A percentile compares a stretch with the other conserved stretches of the same genome.
Evolutionary conservation across 1,140 invertebrate species (phyloP).

Genomic region (Meteorus sp.): DNA sequence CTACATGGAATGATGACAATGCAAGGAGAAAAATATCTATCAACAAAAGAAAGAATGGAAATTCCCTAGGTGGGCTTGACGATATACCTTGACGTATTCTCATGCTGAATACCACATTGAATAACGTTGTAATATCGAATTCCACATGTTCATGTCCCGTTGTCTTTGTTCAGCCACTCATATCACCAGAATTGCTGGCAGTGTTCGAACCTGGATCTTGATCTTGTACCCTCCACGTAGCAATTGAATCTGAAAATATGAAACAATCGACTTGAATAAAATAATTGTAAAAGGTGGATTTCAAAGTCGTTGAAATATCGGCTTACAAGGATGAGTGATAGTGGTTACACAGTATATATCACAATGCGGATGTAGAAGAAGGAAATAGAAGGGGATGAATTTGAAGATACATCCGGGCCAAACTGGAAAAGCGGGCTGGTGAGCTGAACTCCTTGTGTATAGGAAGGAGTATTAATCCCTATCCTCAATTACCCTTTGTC

Average conservation of each 20-base stretch:
- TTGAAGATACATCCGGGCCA: conserved; percentile 4
- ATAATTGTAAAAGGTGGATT: too few species aligned
- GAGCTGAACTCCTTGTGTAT: conserved; percentile 10
- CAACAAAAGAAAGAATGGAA: not conserved
- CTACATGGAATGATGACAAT: too few species aligned
- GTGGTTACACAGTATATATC: too few species aligned
- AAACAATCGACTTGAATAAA: too few species aligned
- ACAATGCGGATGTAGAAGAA: too few species aligned
- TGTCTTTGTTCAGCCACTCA: not conserved
- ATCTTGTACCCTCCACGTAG: too few species aligned
- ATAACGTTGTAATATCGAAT: conserved; percentile 24
- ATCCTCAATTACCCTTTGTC: conserved; percentile 62
- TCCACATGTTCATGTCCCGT: too few species aligned
- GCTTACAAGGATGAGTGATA: too few species aligned
- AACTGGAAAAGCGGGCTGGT: not conserved
- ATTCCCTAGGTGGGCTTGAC: not conserved
- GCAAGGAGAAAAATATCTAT: not conserved
- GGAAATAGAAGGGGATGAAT: conserved; percentile 3
- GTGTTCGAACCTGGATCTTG: too few species aligned
- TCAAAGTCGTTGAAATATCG: too few species aligned
- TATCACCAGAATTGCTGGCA: too few species aligned
- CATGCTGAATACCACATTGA: conserved; percentile 18
- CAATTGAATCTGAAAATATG: too few species aligned
- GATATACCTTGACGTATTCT: not conserved
- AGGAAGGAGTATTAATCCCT: conserved; percentile 62